Conservation (phyloP, 2,888 invertebrate genomes). For the Pherbina coryleti region DNA sequence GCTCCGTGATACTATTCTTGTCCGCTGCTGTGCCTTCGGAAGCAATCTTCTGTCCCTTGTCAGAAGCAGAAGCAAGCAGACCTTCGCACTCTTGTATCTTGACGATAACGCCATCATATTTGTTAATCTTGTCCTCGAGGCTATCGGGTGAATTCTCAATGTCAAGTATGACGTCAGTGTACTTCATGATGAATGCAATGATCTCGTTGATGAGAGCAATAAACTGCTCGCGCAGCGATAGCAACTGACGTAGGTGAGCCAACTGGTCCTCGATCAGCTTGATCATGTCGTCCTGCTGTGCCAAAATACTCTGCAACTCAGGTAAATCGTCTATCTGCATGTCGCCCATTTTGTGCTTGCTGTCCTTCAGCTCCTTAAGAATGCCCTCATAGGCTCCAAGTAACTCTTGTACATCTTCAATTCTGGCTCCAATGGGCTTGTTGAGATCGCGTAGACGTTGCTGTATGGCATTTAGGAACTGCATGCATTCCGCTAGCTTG, state of each 20-base stretch:
- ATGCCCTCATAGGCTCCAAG: conserved; percentile 83
- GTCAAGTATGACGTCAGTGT: conserved; percentile 85
- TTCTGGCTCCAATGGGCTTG: conserved; percentile 87
- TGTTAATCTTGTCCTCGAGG: conserved; percentile 87
- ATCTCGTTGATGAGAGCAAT: conserved; percentile 89
- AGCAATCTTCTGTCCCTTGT: conserved; percentile 93
- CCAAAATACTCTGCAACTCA: conserved; percentile 82
- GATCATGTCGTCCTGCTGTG: conserved; percentile 88
- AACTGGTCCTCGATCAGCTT: conserved; percentile 88
- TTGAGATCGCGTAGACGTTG: conserved; percentile 85
- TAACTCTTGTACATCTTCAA: conserved; percentile 90
- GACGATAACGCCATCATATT: conserved; percentile 86
- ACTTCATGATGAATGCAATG: conserved; percentile 87
- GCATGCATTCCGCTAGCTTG: conserved; percentile 82
- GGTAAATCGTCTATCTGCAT: conserved; percentile 82
- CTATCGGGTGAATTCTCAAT: conserved; percentile 87
- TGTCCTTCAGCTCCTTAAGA: conserved; percentile 81
- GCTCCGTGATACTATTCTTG: conserved; percentile 87
- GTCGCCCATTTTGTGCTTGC: conserved; percentile 82
- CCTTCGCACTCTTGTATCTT: conserved; percentile 94
- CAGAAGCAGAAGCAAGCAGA: conserved; percentile 85
- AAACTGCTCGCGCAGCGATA: conserved; percentile 89
- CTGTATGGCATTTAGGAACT: conserved; percentile 86
- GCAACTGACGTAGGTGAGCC: conserved; percentile 81
- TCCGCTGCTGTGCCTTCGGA: conserved; percentile 90